Percentiles rank a stretch among this genome's conserved stretches.
These are phyloP conservation scores for Lamellibrachia columna DNA, from an alignment of 2,888 invertebrate genomes.

Conservation along the genomic window DNA sequence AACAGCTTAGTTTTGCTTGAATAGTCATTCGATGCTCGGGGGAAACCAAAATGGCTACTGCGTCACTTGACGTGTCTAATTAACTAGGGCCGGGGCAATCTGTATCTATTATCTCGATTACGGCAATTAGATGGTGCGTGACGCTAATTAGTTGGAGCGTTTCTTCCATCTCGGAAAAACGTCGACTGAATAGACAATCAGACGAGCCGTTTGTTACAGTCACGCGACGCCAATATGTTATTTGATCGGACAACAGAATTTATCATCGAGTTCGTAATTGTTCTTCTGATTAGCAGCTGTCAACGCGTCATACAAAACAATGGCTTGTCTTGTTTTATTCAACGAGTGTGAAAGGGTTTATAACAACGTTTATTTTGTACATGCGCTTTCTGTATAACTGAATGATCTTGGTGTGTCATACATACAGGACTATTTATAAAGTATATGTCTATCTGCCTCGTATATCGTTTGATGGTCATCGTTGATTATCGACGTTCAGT, in stretches of 20 bases:
- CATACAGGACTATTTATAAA: not conserved
- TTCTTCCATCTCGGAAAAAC: not conserved
- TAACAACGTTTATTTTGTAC: not conserved
- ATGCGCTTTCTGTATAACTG: not conserved
- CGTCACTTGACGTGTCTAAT: not conserved
- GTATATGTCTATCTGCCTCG: no score
- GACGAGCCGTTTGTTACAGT: not conserved
- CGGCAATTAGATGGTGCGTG: not conserved
- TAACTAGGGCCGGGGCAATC: not conserved
- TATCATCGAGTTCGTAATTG: not conserved
- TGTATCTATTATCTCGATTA: not conserved
- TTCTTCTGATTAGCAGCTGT: not conserved
- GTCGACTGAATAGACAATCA: not conserved
- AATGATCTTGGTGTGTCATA: not conserved
- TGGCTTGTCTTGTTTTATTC: not conserved
- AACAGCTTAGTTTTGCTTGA: not conserved
- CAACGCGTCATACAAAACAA: not conserved
- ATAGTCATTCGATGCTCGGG: not conserved
- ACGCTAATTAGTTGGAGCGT: not conserved
- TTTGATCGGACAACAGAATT: not conserved
- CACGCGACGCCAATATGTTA: not conserved
- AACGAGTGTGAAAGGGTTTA: not conserved
- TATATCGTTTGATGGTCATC: no score
- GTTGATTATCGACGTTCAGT: no score
- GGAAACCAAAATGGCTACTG: not conserved